Percentiles rank a stretch among this genome's conserved stretches.
These are phyloP conservation scores for Trachythela sp. DNA, from an alignment of 64 coral and sea anemone species.

Conservation along the genomic window DNA sequence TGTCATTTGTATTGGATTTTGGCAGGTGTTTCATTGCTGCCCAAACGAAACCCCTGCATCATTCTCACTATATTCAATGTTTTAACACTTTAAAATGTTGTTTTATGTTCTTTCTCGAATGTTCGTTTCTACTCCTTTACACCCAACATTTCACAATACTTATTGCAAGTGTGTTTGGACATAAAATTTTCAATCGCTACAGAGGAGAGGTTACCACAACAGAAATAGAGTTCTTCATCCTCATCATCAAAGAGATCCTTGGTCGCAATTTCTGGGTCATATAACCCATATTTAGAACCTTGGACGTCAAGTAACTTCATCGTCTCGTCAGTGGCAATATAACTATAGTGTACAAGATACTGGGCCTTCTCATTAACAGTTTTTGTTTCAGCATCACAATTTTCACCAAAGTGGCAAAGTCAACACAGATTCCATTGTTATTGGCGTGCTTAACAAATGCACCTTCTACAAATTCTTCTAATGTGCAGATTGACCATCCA, in stretches of 20 bases:
- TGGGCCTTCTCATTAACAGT: slow-evolving; percentile 46
- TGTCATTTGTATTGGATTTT: no score
- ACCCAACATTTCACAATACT: not conserved
- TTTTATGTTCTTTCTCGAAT: not conserved
- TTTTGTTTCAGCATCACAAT: not conserved
- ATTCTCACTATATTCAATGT: no score
- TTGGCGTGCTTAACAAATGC: slow-evolving; percentile 31
- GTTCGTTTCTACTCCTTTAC: not conserved
- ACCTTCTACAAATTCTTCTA: slow-evolving; percentile 29
- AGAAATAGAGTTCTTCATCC: not conserved
- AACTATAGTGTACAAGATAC: slow-evolving; percentile 33
- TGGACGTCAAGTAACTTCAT: slow-evolving; percentile 53
- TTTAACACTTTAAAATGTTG: no score
- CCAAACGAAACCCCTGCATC: no score
- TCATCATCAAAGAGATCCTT: not conserved
- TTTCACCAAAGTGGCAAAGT: not conserved
- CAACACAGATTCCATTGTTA: slow-evolving; percentile 36
- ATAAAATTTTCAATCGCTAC: not conserved
- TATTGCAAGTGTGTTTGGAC: not conserved
- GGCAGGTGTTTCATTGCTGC: no score
- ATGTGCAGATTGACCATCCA: not conserved
- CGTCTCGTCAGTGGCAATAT: slow-evolving; percentile 25
- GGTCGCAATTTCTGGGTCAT: slow-evolving; percentile 47
- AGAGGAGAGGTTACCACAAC: not conserved
- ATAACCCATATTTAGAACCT: slow-evolving; percentile 31